Conservation (phyloP, 1,140 invertebrate genomes). For the Drosophila triauraria region DNA sequence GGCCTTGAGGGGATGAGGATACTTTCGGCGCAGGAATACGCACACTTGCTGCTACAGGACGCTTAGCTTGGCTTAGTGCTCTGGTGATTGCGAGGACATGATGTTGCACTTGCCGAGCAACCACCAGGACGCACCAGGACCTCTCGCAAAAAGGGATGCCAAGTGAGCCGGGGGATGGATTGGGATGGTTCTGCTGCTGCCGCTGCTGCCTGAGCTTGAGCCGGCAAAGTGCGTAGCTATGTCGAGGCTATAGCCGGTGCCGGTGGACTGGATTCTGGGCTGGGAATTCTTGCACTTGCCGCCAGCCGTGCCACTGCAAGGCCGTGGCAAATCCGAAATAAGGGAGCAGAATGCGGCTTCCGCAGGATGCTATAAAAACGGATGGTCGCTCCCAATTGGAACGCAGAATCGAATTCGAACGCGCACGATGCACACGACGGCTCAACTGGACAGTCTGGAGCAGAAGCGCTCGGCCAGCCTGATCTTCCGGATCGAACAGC, state of each 20-base stretch:
- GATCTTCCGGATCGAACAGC: constrained; percentile 81
- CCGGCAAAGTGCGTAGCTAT: constrained; percentile 79
- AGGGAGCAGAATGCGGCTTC: constrained; percentile 52
- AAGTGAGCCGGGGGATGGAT: constrained; percentile 20
- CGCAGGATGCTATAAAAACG: constrained; percentile 68
- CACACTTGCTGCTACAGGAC: constrained; percentile 82
- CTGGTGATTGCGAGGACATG: constrained; percentile 74
- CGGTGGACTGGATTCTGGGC: constrained; percentile 47
- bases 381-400: constrained; percentile 73
- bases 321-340: constrained; percentile 78
- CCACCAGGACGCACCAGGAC: constrained; percentile 64
- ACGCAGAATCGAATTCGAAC: constrained; percentile 75
- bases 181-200: constrained; percentile 2
- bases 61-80: constrained; percentile 80
- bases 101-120: constrained; percentile 84
- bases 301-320: constrained; percentile 76
- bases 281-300: constrained; percentile 85
- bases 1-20: not conserved
- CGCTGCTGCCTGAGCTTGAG: constrained; percentile 22
- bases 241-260: constrained; percentile 52
- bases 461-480: constrained; percentile 71
- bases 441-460: constrained; percentile 64
- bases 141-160: constrained; percentile 59
- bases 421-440: constrained; percentile 72
- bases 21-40: constrained; percentile 66